Evolutionary conservation across 2,888 invertebrate genomes (phyloP).

Genomic region (Chesias legatella): DNA sequence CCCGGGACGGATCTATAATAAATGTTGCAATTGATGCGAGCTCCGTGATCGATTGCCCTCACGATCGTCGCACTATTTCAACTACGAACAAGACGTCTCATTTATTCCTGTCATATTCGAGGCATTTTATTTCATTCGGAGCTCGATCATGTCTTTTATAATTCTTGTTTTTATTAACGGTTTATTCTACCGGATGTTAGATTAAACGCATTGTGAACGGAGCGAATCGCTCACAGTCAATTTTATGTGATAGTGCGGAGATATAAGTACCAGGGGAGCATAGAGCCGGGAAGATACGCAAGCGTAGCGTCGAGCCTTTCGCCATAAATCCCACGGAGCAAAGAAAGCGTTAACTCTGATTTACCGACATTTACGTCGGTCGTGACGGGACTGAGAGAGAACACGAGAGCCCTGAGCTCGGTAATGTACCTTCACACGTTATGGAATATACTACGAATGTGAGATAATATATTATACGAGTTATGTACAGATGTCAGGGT

Average conservation of each 20-base stretch:
- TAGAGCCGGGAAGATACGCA: conserved; percentile 49
- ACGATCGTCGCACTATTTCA: conserved; percentile 65
- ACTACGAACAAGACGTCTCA: conserved; percentile 63
- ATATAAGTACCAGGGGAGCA: conserved; percentile 47
- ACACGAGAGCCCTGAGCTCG: conserved; percentile 25
- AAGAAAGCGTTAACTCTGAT: conserved; percentile 72
- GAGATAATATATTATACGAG: conserved; percentile 10
- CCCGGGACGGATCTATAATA: conserved; percentile 61
- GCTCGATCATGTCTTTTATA: conserved; percentile 44
- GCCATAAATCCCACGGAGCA: conserved; percentile 60
- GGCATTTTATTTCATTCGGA: conserved; percentile 48
- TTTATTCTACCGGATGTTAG: conserved; percentile 43
- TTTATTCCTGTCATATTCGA: conserved; percentile 67
- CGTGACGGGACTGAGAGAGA: conserved; percentile 42
- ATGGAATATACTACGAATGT: conserved; percentile 31
- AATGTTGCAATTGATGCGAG: conserved; percentile 68
- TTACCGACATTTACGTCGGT: conserved; percentile 56
- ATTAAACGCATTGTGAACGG: conserved; percentile 38
- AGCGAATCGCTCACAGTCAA: conserved; percentile 23
- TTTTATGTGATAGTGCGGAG: conserved; percentile 30
- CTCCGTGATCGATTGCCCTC: conserved; percentile 63
- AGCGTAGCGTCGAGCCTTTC: conserved; percentile 48
- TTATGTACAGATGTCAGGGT: conserved; percentile 18
- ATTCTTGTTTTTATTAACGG: conserved; percentile 33
- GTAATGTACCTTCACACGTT: conserved; percentile 24